Conservation (phyloP, 1,140 invertebrate genomes). For the Diuraphis noxia region DNA sequence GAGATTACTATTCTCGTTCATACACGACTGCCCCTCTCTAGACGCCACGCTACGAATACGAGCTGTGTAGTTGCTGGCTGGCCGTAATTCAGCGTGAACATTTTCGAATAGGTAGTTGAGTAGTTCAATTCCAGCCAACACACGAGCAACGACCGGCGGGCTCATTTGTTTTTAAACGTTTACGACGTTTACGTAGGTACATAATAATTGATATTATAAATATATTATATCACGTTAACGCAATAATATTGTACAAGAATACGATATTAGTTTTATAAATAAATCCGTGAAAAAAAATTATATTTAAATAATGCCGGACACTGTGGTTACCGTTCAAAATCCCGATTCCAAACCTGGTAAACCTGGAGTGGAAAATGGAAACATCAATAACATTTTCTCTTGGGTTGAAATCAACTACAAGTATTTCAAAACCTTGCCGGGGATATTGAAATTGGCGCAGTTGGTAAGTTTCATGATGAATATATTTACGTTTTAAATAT, state of each 20-base stretch:
- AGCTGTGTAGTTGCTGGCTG: not conserved
- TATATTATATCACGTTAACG: not conserved
- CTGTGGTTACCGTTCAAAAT: conserved; percentile 32
- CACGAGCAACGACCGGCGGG: not conserved
- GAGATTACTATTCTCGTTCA: not conserved
- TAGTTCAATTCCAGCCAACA: conserved; percentile 35
- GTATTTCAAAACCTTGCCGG: conserved; percentile 64
- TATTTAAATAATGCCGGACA: conserved; percentile 11
- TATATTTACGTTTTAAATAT: not conserved
- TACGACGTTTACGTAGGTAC: not conserved
- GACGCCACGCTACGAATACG: not conserved
- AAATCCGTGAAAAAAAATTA: not conserved
- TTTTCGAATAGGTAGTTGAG: conserved; percentile 19
- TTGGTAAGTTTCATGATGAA: conserved; percentile 60
- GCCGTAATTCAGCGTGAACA: not conserved
- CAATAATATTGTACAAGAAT: not conserved
- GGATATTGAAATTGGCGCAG: conserved; percentile 63
- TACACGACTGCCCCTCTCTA: conserved; percentile 4
- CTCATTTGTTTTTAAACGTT: not conserved
- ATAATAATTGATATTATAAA: not conserved
- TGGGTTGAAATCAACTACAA: conserved; percentile 61
- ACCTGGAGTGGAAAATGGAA: conserved; percentile 59
- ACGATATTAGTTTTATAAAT: not conserved
- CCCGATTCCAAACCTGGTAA: conserved; percentile 58
- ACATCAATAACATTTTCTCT: conserved; percentile 56